Evolutionary conservation across 2,113 vertebrate genomes (phyloP).

Genomic region (Piliocolobus tephrosceles): DNA sequence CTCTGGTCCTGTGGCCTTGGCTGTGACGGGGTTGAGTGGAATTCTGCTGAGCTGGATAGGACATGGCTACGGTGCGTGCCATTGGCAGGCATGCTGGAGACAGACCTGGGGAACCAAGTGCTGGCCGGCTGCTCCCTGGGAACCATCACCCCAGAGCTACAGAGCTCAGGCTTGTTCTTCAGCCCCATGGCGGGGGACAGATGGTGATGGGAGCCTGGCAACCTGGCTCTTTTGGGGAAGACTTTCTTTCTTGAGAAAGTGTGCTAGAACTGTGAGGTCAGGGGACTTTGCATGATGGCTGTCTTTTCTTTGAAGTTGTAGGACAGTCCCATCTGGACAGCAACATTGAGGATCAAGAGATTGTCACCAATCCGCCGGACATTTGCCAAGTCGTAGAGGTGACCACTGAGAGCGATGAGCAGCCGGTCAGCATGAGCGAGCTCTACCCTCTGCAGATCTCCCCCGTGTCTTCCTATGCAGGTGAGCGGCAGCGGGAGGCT

Average conservation of each 20-base stretch:
- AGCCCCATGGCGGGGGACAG: neutral
- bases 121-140: neutral
- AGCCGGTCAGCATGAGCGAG: slow-evolving; percentile 93
- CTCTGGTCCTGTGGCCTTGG: neutral
- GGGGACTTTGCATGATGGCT: neutral
- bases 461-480: slow-evolving; percentile 94
- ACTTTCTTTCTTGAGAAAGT: neutral
- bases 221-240: neutral
- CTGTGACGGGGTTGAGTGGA: neutral
- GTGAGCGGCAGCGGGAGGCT: slow-evolving; percentile 79
- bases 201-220: neutral
- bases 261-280: neutral
- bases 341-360: slow-evolving; percentile 90
- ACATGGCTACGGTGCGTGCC: neutral
- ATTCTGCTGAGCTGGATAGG: neutral
- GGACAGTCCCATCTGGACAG: slow-evolving; percentile 83
- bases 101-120: neutral
- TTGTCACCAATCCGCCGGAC: slow-evolving; percentile 93
- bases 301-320: slow-evolving; percentile 81
- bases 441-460: slow-evolving; percentile 97
- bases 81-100: neutral
- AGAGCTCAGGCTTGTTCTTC: neutral
- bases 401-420: slow-evolving; percentile 97
- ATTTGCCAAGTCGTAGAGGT: slow-evolving; percentile 99
- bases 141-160: neutral